Evolutionary conservation across 2,797 vertebrate species (phyloP).

Genomic region (Liparis tanakae): DNA sequence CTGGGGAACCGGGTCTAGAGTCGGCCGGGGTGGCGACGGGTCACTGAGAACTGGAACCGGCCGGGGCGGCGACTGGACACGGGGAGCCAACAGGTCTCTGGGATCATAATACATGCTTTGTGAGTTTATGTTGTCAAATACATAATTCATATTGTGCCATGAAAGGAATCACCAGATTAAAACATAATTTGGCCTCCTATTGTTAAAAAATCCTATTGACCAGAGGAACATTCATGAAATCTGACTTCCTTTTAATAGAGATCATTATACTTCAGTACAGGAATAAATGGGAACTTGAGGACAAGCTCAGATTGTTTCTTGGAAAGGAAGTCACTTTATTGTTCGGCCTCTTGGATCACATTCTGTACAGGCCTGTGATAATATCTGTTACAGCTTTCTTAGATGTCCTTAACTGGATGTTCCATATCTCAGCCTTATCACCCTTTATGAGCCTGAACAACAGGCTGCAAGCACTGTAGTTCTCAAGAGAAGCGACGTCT

Average conservation of each 20-base stretch:
- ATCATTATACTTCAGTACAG: conserved; percentile 31
- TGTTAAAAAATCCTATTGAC: neutral
- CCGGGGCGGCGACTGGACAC: too few relatives aligned
- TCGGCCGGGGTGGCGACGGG: too few relatives aligned
- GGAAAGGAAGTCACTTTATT: conserved; percentile 72
- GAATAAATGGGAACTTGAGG: conserved; percentile 58
- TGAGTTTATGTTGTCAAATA: conserved; percentile 1
- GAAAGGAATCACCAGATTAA: neutral
- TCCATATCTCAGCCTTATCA: conserved; percentile 66
- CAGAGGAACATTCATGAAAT: conserved; percentile 14
- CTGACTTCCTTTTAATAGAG: conserved; percentile 30
- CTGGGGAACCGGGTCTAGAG: too few relatives aligned
- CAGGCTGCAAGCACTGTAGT: conserved; percentile 36
- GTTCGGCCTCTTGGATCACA: conserved; percentile 63
- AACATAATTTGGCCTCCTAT: neutral
- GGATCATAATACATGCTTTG: neutral
- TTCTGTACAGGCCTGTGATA: conserved; percentile 52
- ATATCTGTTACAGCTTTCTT: conserved; percentile 61
- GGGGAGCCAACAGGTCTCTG: too few relatives aligned
- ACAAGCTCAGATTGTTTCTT: conserved; percentile 60
- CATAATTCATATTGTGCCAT: neutral
- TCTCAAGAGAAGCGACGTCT: conserved; percentile 11
- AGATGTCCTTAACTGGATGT: conserved; percentile 57
- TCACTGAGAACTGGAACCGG: too few relatives aligned
- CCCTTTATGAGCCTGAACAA: conserved; percentile 50